Conservation (phyloP, 2,888 invertebrate genomes). For the Caenorhabditis zanzibari region DNA sequence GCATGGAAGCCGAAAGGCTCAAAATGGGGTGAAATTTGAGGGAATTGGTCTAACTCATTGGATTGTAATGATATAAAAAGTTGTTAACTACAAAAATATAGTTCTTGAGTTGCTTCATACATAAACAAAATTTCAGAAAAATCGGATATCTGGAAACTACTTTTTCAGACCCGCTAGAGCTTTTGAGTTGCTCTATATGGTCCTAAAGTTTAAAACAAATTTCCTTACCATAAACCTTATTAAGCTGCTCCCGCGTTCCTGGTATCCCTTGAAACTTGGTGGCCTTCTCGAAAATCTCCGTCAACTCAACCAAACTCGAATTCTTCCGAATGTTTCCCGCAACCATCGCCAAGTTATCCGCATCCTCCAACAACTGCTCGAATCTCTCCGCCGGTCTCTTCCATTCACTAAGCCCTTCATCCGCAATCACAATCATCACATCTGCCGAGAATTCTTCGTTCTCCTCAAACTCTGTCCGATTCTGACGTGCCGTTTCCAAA, state of each 20-base stretch:
- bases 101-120: too few species aligned
- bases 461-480: background rate
- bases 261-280: conserved; percentile 2
- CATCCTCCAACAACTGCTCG: background rate
- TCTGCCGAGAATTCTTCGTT: background rate
- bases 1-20: too few species aligned
- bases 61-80: too few species aligned
- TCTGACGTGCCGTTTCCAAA: background rate
- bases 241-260: background rate
- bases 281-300: conserved; percentile 2
- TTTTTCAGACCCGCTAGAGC: too few species aligned
- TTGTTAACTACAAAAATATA: too few species aligned
- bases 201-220: too few species aligned
- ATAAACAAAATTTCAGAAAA: too few species aligned
- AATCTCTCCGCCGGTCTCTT: background rate
- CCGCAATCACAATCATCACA: background rate
- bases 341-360: background rate
- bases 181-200: too few species aligned
- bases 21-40: too few species aligned
- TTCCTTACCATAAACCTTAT: background rate
- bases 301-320: background rate
- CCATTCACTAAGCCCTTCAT: background rate
- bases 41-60: too few species aligned
- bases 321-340: background rate
- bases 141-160: too few species aligned